Evolutionary conservation across 2,113 vertebrate species (phyloP).

Genomic region (Scortum barcoo): DNA sequence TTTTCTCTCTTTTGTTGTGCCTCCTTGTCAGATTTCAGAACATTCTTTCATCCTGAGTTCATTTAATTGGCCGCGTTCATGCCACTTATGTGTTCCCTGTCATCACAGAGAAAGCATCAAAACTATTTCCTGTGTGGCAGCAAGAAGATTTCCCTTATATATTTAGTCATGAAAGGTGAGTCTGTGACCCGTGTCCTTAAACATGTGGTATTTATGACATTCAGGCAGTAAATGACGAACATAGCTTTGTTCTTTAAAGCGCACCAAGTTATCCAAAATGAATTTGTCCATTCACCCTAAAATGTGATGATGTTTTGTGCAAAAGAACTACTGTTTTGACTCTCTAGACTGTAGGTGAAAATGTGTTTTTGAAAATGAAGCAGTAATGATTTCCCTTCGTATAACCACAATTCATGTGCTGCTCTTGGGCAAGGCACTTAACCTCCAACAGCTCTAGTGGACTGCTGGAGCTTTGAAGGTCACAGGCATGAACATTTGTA

Average conservation of each 20-base stretch:
- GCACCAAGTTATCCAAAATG: not conserved
- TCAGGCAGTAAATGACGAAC: not conserved
- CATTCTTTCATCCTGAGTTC: conserved; percentile 68
- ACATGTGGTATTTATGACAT: not conserved
- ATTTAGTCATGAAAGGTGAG: not conserved
- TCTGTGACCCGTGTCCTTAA: not conserved
- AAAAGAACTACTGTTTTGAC: not conserved
- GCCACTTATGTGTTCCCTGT: conserved; percentile 42
- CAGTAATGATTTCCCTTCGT: not conserved
- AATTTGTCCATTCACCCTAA: not conserved
- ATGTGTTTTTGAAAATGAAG: not conserved
- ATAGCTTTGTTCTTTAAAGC: not conserved
- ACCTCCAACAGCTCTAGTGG: not conserved
- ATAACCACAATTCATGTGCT: not conserved
- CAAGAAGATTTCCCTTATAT: not conserved
- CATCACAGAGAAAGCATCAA: conserved; percentile 39
- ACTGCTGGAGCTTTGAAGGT: not conserved
- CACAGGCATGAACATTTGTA: not conserved
- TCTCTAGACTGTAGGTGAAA: not conserved
- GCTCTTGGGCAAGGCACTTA: conserved; percentile 16
- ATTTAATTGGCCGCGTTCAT: conserved; percentile 47
- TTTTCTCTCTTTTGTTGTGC: conserved; percentile 47
- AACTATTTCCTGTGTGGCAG: conserved; percentile 39
- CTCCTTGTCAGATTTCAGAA: conserved; percentile 48
- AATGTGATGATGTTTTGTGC: not conserved